Evolutionary conservation across 2,888 invertebrate species (phyloP).

Genomic region (Zeuzera pyrina): DNA sequence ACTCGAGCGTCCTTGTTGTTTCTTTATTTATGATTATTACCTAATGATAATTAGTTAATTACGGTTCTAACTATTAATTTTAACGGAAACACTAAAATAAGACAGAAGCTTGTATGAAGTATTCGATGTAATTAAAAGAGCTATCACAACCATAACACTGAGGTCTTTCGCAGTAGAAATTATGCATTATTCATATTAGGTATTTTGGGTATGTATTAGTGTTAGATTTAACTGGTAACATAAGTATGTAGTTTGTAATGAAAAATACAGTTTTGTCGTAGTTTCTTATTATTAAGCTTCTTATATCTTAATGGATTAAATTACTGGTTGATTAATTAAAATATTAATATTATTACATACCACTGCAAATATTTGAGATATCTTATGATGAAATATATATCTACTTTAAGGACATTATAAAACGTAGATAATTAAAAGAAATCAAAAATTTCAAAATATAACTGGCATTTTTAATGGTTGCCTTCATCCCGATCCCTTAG

Average conservation of each 20-base stretch:
- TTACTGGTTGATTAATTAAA: constrained; percentile 72
- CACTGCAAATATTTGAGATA: constrained; percentile 74
- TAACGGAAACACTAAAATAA: constrained; percentile 63
- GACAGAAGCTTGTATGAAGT: constrained; percentile 65
- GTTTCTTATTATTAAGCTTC: constrained; percentile 73
- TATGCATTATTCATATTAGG: constrained; percentile 73
- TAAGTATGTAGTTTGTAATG: constrained; percentile 72
- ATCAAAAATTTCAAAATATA: constrained; percentile 71
- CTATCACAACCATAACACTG: constrained; percentile 60
- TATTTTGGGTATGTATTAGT: constrained; percentile 73
- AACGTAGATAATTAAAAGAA: constrained; percentile 75
- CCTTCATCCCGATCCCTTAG: constrained; percentile 34
- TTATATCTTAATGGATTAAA: constrained; percentile 72
- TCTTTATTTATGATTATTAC: constrained; percentile 54
- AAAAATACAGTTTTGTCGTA: constrained; percentile 69
- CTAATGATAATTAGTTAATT: constrained; percentile 75
- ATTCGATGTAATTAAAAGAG: constrained; percentile 63
- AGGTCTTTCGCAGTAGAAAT: constrained; percentile 67
- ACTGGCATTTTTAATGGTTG: constrained; percentile 68
- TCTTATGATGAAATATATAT: constrained; percentile 75
- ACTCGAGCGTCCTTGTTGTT: constrained; percentile 66
- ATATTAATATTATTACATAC: constrained; percentile 74
- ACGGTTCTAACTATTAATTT: constrained; percentile 73
- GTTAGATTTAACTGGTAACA: constrained; percentile 70
- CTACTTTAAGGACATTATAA: constrained; percentile 75